Base-by-base conservation (phyloP, 2,888 invertebrate genomes). In the Pammene fasciana region DNA sequence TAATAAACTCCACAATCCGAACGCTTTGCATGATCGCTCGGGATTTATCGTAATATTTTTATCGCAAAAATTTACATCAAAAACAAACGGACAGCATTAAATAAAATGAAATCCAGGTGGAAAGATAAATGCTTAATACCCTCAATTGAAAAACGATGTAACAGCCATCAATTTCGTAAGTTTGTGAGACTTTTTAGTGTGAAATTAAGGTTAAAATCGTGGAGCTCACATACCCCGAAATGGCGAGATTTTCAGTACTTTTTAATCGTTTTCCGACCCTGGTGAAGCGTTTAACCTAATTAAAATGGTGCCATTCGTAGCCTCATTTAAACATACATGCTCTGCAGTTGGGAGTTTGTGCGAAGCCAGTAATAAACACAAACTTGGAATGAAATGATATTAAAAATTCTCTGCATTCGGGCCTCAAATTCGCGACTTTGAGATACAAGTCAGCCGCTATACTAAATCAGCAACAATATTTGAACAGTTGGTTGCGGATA, bases 221-320 rank as follows among this genome's bases (percentile, higher is more conserved):
- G 34, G 50, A 13, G 38, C 41, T 16, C 61, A 55, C 34, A 18
- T 67, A 54, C 34, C 18, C 6, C 46, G 50, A 16, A 67, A 67
- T n/a, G 38, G 36, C 16, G 55, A 38, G 41, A 41, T 46, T 45
- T 48, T 36, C 67, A 62, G 62, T 67, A 55, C 38, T 46, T 62
- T 67, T 67, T 62, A 61, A 67, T 67, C 61, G 48, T 61, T 67
- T 67, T 55, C 41, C 67, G 34, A 54, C 54, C 54, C 38, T 48
- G 55, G 38, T 38, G 61, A 62, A 67, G 41, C 55, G 46, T 61
- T 66, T 67, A 60, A 67, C 36, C 52, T 65, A 64, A 64, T 64
- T 43, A 46, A n/a, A 55, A 56, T 55, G 41, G 7, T 56, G 36
- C 7, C 54, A 14, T 55, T 48, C 41, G 41, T 48, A 55, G 10